Evolutionary conservation across 2,888 invertebrate genomes (phyloP).

Genomic region (Molanna angustata): DNA sequence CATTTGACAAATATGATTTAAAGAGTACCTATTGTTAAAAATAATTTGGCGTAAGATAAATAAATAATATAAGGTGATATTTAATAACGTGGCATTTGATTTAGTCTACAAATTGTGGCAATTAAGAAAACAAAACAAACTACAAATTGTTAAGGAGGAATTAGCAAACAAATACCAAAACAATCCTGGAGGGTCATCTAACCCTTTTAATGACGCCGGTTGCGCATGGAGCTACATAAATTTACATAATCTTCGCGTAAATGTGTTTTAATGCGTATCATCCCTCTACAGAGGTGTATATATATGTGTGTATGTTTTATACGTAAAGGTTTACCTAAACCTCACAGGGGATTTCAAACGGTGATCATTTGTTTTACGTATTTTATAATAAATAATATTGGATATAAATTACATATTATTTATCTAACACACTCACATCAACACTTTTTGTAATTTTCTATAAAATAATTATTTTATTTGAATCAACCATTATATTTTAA

Average conservation of each 20-base stretch:
- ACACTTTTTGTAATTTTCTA: too few species aligned
- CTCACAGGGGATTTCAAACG: slow-evolving; percentile 5
- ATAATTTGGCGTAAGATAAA: too few species aligned
- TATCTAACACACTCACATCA: too few species aligned
- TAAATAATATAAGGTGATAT: too few species aligned
- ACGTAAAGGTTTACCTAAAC: slow-evolving; percentile 1
- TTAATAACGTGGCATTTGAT: too few species aligned
- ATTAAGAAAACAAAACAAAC: slow-evolving; percentile 23
- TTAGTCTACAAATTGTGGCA: slow-evolving; percentile 6
- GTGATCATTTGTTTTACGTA: too few species aligned
- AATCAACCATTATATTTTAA: too few species aligned
- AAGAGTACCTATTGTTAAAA: too few species aligned
- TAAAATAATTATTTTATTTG: too few species aligned
- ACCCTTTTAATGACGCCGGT: slow-evolving; percentile 25
- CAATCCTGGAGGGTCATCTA: slow-evolving; percentile 30
- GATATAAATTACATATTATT: too few species aligned
- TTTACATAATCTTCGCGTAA: slow-evolving; percentile 33
- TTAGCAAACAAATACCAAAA: slow-evolving; percentile 29
- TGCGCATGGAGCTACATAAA: slow-evolving; percentile 28
- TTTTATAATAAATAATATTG: too few species aligned
- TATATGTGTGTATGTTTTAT: slow-evolving; percentile 17
- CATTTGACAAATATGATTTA: too few species aligned
- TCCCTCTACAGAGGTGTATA: slow-evolving; percentile 20
- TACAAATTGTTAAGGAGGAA: slow-evolving; percentile 24
- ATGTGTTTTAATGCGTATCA: slow-evolving; percentile 33